A percentile compares a stretch with the other conserved stretches of the same genome.
These are phyloP conservation scores for Axis porcinus DNA, from an alignment of 2,113 vertebrate species.

Conservation along the genomic window DNA sequence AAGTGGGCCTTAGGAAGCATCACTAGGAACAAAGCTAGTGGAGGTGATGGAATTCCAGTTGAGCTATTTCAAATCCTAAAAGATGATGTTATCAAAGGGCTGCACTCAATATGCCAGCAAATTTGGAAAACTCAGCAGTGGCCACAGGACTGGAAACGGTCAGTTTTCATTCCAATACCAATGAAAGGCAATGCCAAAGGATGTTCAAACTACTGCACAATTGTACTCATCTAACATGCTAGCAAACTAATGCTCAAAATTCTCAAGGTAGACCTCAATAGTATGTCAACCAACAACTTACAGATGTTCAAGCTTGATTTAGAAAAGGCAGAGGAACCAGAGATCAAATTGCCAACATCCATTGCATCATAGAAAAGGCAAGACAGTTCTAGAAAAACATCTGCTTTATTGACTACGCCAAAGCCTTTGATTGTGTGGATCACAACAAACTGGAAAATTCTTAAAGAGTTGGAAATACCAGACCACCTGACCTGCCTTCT, in stretches of 20 bases:
- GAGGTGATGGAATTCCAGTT: background rate
- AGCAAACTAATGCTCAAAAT: background rate
- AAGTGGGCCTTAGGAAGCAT: background rate
- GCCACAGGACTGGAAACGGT: background rate
- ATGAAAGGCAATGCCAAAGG: background rate
- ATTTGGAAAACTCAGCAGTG: background rate
- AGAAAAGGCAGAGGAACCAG: background rate
- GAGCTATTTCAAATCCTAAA: background rate
- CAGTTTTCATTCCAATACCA: background rate
- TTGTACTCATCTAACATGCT: background rate
- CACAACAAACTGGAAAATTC: background rate
- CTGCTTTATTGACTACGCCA: background rate
- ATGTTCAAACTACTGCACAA: background rate
- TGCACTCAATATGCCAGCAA: background rate
- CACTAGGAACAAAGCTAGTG: background rate
- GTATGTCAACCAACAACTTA: background rate
- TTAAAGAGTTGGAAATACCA: background rate
- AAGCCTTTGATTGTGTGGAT: background rate
- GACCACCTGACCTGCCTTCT: background rate
- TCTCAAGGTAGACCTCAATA: background rate
- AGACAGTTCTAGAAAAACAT: background rate
- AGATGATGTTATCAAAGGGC: background rate
- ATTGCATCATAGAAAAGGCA: background rate
- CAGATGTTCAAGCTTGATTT: background rate
- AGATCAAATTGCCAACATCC: background rate